These are phyloP conservation scores for Australoheros facetus DNA, from an alignment of 2,797 vertebrate species.

Conservation along the genomic window DNA sequence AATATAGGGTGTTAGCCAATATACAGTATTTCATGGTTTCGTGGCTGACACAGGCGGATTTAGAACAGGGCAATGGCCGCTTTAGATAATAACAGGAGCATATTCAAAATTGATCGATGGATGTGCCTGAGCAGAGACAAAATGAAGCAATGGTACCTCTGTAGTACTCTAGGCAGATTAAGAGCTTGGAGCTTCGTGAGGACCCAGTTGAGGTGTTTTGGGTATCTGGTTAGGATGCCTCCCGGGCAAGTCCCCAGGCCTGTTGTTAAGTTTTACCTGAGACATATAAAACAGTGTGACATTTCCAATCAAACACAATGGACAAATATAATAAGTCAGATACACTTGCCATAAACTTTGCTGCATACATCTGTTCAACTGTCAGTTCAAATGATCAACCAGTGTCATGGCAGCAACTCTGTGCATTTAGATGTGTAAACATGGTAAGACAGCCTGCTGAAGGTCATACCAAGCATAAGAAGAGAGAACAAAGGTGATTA, in stretches of 20 bases:
- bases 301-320: neutral
- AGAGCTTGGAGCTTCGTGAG: neutral
- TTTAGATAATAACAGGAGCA: slow-evolving; percentile 15
- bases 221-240: neutral
- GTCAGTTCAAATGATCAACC: neutral
- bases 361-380: neutral
- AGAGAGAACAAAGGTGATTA: neutral
- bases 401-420: neutral
- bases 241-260: neutral
- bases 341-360: neutral
- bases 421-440: neutral
- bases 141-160: neutral
- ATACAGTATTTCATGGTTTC: slow-evolving; percentile 48
- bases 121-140: neutral
- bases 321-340: neutral
- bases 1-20: slow-evolving; percentile 34
- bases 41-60: slow-evolving; percentile 9
- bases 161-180: neutral
- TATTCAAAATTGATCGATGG: slow-evolving; percentile 24
- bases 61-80: neutral
- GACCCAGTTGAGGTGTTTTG: neutral
- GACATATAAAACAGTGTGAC: neutral
- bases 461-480: neutral
- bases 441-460: neutral
- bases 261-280: neutral